Evolutionary conservation across 2,113 vertebrate genomes (phyloP), one percentile per base, ranked within the genome.

Genomic region (Smithornis capensis): DNA sequence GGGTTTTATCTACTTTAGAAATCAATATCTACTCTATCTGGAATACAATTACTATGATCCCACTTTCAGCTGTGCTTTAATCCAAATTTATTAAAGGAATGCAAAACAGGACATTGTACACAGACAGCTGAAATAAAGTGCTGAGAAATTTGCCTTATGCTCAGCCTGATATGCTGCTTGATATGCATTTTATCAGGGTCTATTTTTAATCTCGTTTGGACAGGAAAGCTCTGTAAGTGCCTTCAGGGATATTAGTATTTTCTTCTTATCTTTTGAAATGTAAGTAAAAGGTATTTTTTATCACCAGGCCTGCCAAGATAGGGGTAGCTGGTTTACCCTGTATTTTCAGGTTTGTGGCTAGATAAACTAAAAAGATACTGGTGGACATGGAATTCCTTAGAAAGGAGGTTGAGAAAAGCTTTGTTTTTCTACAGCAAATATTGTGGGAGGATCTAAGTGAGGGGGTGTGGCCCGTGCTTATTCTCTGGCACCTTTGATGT

Each of bases 261-360:
- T 76, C 82, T 53, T 85, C 88, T 91, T 93, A 49, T 73, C 92
- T 94, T 59, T 82, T 53, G 64, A 96, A 97, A 95, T 56, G 45
- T 31, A 77, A 81, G 68, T 70, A 60, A 84, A 95, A 85, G 25
- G 15, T 67, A 55, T 79, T 86, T 92, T 87, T 95, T 79, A 87
- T 67, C 35, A 67, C 4, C 8, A 92, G 47, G 27, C 28, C 47
- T 62, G 33, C 87, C 74, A 89, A 77, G 86, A 49, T 78, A 70
- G 40, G 37, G 18, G 14, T 50, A 53, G 69, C 38, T 92, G 35
- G 49, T 89, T 92, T 88, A 75, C 50, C 59, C 21, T 44, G 38
- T 77, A 5, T 76, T 83, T 94, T 83, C 64, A 71, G 77, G 70
- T 79, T 64, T 37, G 25, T n/a, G 23, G 37, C 55, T 35, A 75